Evolutionary conservation across 2,888 invertebrate genomes (phyloP).

Genomic region (Dermolepida albohirtum): DNA sequence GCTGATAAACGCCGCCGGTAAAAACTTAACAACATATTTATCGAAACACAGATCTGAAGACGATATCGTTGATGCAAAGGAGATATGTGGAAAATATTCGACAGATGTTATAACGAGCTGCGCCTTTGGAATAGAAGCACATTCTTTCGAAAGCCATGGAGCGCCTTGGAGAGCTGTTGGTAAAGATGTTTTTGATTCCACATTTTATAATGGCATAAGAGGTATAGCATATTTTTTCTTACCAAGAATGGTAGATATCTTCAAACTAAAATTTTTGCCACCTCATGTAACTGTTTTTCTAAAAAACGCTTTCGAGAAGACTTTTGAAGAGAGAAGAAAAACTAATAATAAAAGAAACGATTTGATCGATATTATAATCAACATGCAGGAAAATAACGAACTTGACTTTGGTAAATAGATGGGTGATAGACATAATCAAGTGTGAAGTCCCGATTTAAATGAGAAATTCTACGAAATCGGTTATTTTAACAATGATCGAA

Average conservation of each 20-base stretch:
- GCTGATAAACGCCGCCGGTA: slow-evolving; percentile 63
- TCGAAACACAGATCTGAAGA: background rate
- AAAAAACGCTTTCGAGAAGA: slow-evolving; percentile 38
- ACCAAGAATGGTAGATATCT: slow-evolving; percentile 44
- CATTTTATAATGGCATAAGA: slow-evolving; percentile 48
- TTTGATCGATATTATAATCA: slow-evolving; percentile 71
- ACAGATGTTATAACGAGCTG: slow-evolving; percentile 63
- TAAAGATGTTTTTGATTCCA: slow-evolving; percentile 54
- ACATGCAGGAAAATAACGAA: slow-evolving; percentile 65
- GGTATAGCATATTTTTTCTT: slow-evolving; percentile 47
- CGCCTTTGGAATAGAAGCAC: slow-evolving; percentile 63
- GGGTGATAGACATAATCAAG: too few relatives aligned
- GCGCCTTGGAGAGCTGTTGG: slow-evolving; percentile 58
- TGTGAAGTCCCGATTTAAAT: too few relatives aligned
- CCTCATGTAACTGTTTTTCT: slow-evolving; percentile 37
- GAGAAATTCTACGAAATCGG: slow-evolving; percentile 14
- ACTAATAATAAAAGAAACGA: slow-evolving; percentile 65
- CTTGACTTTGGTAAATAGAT: slow-evolving; percentile 49
- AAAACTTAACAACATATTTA: slow-evolving; percentile 33
- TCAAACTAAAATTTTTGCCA: slow-evolving; percentile 44
- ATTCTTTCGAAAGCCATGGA: slow-evolving; percentile 57
- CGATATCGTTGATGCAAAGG: slow-evolving; percentile 49
- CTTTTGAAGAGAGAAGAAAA: slow-evolving; percentile 40
- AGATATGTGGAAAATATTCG: slow-evolving; percentile 58
- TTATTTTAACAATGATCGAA: too few relatives aligned